Evolutionary conservation across 2,113 vertebrate genomes (phyloP), one percentile per base, ranked within the genome.

Genomic region (Grus americana): DNA sequence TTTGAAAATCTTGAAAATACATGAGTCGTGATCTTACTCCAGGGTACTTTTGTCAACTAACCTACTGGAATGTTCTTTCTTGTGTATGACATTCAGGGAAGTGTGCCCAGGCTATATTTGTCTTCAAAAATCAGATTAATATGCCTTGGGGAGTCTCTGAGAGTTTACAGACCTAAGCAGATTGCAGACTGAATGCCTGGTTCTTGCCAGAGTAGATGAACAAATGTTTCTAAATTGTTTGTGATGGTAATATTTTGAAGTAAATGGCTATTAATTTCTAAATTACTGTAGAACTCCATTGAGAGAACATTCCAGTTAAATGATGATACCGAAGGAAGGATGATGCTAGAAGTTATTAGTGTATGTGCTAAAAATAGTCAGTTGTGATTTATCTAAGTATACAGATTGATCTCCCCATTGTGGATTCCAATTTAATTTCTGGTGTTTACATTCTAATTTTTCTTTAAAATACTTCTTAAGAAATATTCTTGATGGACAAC

Each of bases 251-350:
- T 94, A 88, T 85, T 91, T 97, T 96, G 67, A 97, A 97, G 58
- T 83, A 96, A 97, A 96, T 91, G 65, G 76, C 92, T 96, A 88
- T 95, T 96, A 95, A 96, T 97, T 96, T 94, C 70, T 87, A 88
- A 96, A 88, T 96, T 86, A 83, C 42, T 71, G 74, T 79, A 89
- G 65, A 95, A 93, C 54, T 97, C 92, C 29, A 46, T 42, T 87
- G 75, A 96, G 92, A 97, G 93, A 93, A 61, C 18, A 61, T 86
- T 96, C 96, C 68, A 52, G 73, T 86, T 96, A 88, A 95, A 79
- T 34, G 2, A 85, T 91, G 49, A 85, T 63, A 66, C 5, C 15
- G 89, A 95, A 19, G 44, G 63, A 92, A 95, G 83, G 38, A 74
- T 74, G 47, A 86, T 94, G 63, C 81, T 91, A 65, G 68, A 94